phyloP scores from a whole-genome alignment of 2,113 vertebrate genomes.

The Rhizomys pruinosus region DNA sequence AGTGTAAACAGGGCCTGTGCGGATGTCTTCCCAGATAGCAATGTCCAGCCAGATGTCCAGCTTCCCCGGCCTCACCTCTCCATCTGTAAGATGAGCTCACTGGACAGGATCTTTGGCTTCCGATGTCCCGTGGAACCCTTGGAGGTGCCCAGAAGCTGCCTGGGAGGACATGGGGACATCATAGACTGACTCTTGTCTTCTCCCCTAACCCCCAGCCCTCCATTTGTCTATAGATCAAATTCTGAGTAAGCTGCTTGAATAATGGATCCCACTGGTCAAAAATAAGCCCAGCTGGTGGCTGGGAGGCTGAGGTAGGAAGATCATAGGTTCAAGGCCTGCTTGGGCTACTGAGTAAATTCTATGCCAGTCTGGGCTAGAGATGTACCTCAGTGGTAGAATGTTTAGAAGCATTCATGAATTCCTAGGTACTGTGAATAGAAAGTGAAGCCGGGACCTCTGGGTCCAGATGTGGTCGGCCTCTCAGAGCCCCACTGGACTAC shows the following conservation, averaged over 20 bases:
- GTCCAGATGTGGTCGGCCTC: background rate
- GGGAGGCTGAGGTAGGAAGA: background rate
- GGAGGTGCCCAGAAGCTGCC: background rate
- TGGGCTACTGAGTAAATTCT: background rate
- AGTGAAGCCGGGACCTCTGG: background rate
- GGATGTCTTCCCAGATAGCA: background rate
- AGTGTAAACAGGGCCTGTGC: background rate
- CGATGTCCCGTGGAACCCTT: background rate
- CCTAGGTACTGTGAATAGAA: no score
- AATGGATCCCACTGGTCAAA: background rate
- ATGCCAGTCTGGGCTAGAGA: background rate
- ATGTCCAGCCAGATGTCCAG: background rate
- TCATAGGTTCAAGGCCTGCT: background rate
- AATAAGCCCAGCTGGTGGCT: background rate
- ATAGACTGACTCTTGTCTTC: background rate
- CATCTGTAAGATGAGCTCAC: background rate
- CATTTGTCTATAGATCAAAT: background rate
- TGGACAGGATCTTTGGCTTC: background rate
- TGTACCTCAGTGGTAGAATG: background rate
- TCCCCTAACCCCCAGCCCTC: background rate
- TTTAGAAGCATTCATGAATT: background rate
- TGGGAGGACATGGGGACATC: background rate
- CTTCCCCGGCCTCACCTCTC: background rate
- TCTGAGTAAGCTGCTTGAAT: background rate
- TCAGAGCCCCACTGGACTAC: no score